phyloP scores from a whole-genome alignment of 2,113 vertebrate genomes.

The Tetrao urogallus region DNA sequence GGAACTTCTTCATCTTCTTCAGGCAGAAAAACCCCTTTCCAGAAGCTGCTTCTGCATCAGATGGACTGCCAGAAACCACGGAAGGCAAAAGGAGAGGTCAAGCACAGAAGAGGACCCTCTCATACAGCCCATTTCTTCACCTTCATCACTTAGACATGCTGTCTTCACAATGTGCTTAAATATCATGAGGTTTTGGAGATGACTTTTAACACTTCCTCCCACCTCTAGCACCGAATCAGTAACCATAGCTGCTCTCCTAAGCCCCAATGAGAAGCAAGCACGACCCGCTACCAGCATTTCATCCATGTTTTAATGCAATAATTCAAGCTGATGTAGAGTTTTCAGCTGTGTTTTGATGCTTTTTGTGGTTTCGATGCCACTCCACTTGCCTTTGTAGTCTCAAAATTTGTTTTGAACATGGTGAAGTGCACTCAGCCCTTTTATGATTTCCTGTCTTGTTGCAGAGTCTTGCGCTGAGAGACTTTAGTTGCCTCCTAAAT shows the following conservation, averaged over 20 bases:
- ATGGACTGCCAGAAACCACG: accelerated
- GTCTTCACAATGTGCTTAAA: neutral
- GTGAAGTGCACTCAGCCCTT: conserved; percentile 20
- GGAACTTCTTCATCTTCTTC: neutral
- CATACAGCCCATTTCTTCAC: neutral
- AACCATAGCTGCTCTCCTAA: neutral
- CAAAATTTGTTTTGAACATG: neutral
- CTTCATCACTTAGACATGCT: accelerated
- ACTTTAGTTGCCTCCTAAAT: conserved; percentile 29
- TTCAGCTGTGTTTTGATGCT: neutral
- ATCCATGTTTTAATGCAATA: neutral
- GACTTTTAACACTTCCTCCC: neutral
- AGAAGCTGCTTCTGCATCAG: neutral
- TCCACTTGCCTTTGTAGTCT: neutral
- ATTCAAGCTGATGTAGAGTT: neutral
- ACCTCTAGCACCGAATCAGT: neutral
- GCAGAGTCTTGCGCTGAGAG: neutral
- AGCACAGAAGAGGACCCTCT: neutral
- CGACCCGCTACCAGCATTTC: neutral
- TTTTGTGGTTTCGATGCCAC: neutral
- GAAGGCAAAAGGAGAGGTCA: neutral
- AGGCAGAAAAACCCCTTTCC: neutral
- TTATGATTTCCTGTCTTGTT: conserved; percentile 31
- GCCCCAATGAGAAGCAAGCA: neutral
- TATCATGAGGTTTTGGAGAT: neutral